phyloP scores from a whole-genome alignment of 2,113 vertebrate genomes.

The Megalops atlanticus region DNA sequence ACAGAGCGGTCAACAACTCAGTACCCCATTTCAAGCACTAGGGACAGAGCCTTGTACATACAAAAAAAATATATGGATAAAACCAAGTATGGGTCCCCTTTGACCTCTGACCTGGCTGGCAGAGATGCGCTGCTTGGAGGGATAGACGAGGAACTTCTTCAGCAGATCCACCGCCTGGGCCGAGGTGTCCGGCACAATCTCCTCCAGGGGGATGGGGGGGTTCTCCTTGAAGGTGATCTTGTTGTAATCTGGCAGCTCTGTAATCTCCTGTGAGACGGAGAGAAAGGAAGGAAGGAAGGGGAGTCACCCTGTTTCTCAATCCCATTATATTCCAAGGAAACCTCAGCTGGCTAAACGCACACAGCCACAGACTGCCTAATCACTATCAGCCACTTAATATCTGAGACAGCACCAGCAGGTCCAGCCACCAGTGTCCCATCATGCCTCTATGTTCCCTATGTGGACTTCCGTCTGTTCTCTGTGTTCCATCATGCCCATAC shows the following conservation, averaged over 20 bases:
- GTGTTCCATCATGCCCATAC: too few species aligned
- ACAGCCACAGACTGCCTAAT: not conserved
- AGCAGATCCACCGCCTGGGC: constrained; percentile 81
- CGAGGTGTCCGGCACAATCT: constrained; percentile 80
- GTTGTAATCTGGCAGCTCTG: constrained; percentile 85
- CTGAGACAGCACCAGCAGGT: too few species aligned
- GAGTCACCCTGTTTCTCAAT: not conserved
- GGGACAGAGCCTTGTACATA: not conserved
- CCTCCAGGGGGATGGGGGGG: constrained; percentile 78
- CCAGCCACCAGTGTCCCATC: too few species aligned
- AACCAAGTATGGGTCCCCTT: not conserved
- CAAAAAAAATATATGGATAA: not conserved
- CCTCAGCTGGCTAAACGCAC: not conserved
- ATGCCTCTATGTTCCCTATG: too few species aligned
- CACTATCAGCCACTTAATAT: too few species aligned
- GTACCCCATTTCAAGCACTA: not conserved
- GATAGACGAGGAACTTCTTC: constrained; percentile 80
- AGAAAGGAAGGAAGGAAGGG: not conserved
- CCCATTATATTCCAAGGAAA: not conserved
- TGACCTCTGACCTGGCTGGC: constrained; percentile 71
- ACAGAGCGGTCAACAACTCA: too few species aligned
- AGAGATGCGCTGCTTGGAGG: constrained; percentile 71
- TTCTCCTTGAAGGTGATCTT: constrained; percentile 91
- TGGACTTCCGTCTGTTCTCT: too few species aligned
- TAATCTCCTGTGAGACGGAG: constrained; percentile 72